phyloP scores from a whole-genome alignment of 1,140 invertebrate genomes.

The Drosophila bocki region DNA sequence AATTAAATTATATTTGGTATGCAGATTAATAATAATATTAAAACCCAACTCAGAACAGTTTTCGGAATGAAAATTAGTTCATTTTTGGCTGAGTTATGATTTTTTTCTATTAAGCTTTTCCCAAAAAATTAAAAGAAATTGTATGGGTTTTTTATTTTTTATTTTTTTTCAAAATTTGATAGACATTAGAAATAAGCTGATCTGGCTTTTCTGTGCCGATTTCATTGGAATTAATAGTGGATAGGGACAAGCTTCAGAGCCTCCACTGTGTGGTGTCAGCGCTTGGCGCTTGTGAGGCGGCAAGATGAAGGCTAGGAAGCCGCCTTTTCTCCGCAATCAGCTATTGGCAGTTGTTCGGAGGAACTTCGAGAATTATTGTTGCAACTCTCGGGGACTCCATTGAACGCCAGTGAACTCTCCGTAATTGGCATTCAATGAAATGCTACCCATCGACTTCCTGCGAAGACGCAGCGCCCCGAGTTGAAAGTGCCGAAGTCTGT shows the following conservation, averaged over 20 bases:
- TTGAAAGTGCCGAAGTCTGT: constrained; percentile 65
- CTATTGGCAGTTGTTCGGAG: constrained; percentile 8
- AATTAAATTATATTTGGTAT: too few species aligned
- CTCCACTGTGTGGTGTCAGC: too few species aligned
- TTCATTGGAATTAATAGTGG: not conserved
- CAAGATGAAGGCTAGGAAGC: not conserved
- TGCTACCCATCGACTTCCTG: constrained; percentile 67
- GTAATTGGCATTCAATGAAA: constrained; percentile 29
- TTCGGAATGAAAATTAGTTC: too few species aligned
- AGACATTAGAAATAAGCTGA: too few species aligned
- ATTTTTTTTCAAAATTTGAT: too few species aligned
- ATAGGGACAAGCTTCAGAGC: not conserved
- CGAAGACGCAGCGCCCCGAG: constrained; percentile 47
- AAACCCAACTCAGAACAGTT: too few species aligned
- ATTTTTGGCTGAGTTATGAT: too few species aligned
- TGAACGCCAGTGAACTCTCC: constrained; percentile 1
- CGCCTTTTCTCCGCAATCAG: not conserved
- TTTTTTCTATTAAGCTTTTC: too few species aligned
- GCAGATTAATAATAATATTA: too few species aligned
- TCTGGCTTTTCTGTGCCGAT: not conserved
- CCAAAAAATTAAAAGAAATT: too few species aligned
- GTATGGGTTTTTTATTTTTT: too few species aligned
- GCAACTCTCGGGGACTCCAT: not conserved
- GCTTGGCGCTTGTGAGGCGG: constrained; percentile 1
- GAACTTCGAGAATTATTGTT: not conserved